These are phyloP conservation scores for Pipra filicauda DNA, from an alignment of 2,113 vertebrate species.

Conservation along the genomic window DNA sequence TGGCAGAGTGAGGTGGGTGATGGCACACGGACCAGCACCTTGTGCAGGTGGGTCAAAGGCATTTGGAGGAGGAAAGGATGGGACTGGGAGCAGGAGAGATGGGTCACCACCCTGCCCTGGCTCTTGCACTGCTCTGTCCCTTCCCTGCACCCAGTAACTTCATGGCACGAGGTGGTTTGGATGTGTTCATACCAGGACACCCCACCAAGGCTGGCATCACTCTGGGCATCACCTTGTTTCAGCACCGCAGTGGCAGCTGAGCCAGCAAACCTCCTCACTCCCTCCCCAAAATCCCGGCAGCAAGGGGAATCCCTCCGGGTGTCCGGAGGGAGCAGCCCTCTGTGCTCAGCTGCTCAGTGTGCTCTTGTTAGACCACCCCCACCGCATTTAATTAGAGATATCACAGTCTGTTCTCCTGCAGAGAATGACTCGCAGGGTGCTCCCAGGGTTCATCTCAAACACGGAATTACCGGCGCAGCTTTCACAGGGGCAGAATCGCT, in stretches of 20 bases:
- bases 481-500: not conserved
- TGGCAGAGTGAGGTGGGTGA: accelerated
- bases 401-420: not conserved
- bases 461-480: not conserved
- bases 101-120: not conserved
- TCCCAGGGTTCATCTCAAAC: not conserved
- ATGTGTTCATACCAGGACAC: accelerated
- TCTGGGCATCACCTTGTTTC: not conserved
- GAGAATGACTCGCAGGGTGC: not conserved
- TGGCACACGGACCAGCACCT: accelerated
- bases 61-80: not conserved
- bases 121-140: not conserved
- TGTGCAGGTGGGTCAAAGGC: not conserved
- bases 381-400: not conserved
- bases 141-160: not conserved
- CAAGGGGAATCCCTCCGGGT: not conserved
- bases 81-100: not conserved
- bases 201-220: accelerated
- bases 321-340: accelerated
- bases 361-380: not conserved
- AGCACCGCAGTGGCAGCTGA: accelerated
- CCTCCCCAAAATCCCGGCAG: accelerated
- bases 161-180: accelerated
- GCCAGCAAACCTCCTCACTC: not conserved
- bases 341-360: not conserved